Evolutionary conservation across 2,113 vertebrate genomes (phyloP).

Genomic region (Cavia porcellus): DNA sequence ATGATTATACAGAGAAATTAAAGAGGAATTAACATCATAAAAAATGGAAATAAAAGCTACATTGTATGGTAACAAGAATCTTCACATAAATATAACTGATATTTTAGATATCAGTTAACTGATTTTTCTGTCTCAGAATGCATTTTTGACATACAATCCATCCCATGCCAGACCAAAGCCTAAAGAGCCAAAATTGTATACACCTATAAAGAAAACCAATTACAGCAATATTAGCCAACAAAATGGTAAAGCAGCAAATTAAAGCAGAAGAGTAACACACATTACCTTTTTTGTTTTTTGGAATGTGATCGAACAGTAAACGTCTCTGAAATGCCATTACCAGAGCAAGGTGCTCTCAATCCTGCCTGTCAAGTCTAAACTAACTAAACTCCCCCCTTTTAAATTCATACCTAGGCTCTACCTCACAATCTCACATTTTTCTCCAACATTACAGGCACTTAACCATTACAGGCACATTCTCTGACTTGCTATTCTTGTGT

Average conservation of each 20-base stretch:
- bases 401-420: background rate
- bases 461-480: background rate
- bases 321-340: background rate
- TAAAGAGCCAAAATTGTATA: background rate
- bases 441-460: background rate
- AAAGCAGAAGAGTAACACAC: background rate
- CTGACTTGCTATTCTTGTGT: background rate
- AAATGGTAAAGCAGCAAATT: constrained; percentile 29
- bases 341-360: background rate
- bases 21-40: background rate
- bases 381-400: background rate
- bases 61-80: background rate
- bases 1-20: constrained; percentile 18
- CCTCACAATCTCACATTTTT: constrained; percentile 34
- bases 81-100: constrained; percentile 11
- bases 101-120: background rate
- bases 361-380: background rate
- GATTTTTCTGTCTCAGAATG: constrained; percentile 34
- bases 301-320: background rate
- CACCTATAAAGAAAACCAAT: background rate
- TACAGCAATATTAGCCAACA: background rate
- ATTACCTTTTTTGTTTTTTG: background rate
- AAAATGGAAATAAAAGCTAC: background rate
- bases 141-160: background rate
- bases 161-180: background rate